phyloP scores from a whole-genome alignment of 1,140 invertebrate species.

The Probaryconus sp. region DNA sequence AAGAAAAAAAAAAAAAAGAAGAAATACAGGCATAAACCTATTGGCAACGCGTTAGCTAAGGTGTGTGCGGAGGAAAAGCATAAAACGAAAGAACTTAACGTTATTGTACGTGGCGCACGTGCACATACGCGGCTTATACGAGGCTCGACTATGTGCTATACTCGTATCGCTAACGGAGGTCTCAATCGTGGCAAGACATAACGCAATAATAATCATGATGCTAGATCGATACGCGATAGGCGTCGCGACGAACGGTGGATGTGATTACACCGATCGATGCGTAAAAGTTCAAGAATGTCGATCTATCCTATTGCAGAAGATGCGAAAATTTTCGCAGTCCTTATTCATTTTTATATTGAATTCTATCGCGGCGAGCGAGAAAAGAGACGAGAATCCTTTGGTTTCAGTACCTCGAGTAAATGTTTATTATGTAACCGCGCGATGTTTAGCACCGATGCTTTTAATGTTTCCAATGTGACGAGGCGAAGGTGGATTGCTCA shows the following conservation, averaged over 20 bases:
- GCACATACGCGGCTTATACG: constrained; percentile 46
- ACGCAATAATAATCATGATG: constrained; percentile 75
- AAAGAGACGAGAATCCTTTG: too few relatives aligned
- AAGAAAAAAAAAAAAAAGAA: too few relatives aligned
- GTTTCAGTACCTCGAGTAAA: too few relatives aligned
- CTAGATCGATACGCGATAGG: constrained; percentile 74
- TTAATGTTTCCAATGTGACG: too few relatives aligned
- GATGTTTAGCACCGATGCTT: too few relatives aligned
- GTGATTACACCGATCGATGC: constrained; percentile 66
- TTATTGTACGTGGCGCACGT: constrained; percentile 54
- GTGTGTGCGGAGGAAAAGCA: constrained; percentile 51
- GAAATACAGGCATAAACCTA: too few relatives aligned
- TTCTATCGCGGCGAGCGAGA: too few relatives aligned
- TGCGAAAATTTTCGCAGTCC: neutral
- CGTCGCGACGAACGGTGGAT: constrained; percentile 65
- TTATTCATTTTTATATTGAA: too few relatives aligned
- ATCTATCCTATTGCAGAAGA: constrained; percentile 45
- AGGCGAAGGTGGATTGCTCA: too few relatives aligned
- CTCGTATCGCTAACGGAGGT: constrained; percentile 65
- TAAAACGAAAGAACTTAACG: constrained; percentile 54
- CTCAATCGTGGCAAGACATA: constrained; percentile 70
- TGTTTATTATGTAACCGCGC: too few relatives aligned
- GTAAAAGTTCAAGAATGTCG: constrained; percentile 62
- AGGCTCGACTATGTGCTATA: constrained; percentile 35
- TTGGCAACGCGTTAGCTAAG: too few relatives aligned